A percentile compares a stretch with the other conserved stretches of the same genome.
Evolutionary conservation across 2,888 invertebrate species (phyloP).

Genomic region (Hymenopus coronatus): DNA sequence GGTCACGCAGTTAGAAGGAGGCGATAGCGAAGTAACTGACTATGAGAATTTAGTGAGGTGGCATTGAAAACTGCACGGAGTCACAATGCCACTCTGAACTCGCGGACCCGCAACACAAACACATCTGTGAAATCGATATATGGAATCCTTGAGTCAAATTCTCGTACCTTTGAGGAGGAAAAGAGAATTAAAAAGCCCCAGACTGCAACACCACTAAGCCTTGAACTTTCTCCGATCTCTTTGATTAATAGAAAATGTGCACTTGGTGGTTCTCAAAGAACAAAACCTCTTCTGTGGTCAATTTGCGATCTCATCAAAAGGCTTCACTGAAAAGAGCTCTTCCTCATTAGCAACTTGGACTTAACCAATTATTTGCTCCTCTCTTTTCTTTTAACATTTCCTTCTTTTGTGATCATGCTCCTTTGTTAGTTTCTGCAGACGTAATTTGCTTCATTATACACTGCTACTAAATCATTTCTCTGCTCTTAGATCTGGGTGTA

Average conservation of each 20-base stretch:
- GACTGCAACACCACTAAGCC: not conserved
- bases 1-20: too few relatives aligned
- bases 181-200: too few relatives aligned
- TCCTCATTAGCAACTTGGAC: not conserved
- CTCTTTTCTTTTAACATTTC: not conserved
- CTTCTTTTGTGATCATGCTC: not conserved
- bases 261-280: not conserved
- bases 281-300: not conserved
- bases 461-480: not conserved
- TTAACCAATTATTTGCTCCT: not conserved
- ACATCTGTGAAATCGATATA: too few relatives aligned
- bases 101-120: too few relatives aligned
- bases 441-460: not conserved
- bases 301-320: not conserved
- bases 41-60: too few relatives aligned
- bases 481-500: not conserved
- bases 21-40: too few relatives aligned
- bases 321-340: not conserved
- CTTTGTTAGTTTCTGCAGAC: not conserved
- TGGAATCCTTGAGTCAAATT: too few relatives aligned
- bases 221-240: not conserved
- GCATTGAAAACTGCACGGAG: too few relatives aligned
- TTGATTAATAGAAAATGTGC: not conserved
- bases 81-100: too few relatives aligned
- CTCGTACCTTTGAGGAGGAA: too few relatives aligned